A percentile compares a stretch with the other conserved stretches of the same genome.
phyloP scores from a whole-genome alignment of 2,113 vertebrate species.

The Excalfactoria chinensis region DNA sequence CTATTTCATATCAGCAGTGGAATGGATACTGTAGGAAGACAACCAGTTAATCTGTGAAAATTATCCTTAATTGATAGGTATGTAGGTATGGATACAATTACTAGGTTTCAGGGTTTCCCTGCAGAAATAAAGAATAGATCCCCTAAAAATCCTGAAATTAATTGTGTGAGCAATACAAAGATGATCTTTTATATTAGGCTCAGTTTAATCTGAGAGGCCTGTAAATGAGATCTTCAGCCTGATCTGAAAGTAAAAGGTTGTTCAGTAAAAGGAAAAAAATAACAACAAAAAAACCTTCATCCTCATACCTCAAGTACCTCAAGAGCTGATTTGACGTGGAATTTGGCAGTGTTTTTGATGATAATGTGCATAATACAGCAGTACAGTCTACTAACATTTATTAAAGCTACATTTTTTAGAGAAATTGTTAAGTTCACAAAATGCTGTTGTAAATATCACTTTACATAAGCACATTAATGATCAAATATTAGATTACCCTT shows the following conservation, averaged over 20 bases:
- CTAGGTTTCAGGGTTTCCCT: background rate
- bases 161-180: background rate
- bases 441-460: conserved; percentile 72
- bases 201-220: background rate
- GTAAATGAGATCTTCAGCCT: background rate
- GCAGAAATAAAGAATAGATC: background rate
- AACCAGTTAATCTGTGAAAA: background rate
- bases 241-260: background rate
- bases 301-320: background rate
- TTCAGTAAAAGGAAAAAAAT: background rate
- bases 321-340: background rate
- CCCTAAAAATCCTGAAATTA: background rate
- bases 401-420: background rate
- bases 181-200: rapidly evolving
- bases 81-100: background rate
- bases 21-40: background rate
- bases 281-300: background rate
- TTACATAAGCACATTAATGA: conserved; percentile 75
- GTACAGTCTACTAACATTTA: background rate
- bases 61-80: background rate
- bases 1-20: background rate
- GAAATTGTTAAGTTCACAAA: conserved; percentile 38
- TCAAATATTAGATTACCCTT: conserved; percentile 84
- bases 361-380: background rate
- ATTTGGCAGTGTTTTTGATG: background rate